Conservation (phyloP, 2,797 vertebrate species). For the Propithecus deckenii region DNA sequence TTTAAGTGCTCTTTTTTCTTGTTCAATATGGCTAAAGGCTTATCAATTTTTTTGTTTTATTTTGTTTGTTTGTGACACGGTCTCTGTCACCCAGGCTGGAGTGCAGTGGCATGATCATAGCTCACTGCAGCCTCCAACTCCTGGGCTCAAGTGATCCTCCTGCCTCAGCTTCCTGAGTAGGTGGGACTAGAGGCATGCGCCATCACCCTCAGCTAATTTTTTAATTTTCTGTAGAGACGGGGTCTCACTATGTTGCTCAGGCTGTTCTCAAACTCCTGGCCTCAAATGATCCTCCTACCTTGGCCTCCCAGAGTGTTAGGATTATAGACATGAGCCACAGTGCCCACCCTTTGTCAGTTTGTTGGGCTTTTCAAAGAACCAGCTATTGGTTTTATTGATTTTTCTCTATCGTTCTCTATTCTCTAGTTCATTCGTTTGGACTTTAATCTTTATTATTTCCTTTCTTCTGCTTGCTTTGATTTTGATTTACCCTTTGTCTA, state of each 20-base stretch:
- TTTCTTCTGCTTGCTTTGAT: not conserved
- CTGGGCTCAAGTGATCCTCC: not conserved
- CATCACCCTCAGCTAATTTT: not conserved
- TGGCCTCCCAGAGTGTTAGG: too few species aligned
- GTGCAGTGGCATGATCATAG: not conserved
- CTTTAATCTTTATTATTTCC: not conserved
- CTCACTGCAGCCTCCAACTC: not conserved
- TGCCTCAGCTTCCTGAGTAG: not conserved
- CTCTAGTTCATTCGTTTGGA: not conserved
- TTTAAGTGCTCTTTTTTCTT: not conserved
- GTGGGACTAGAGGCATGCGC: too few species aligned
- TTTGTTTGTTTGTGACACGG: not conserved
- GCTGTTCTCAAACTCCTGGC: not conserved
- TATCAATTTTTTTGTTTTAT: not conserved
- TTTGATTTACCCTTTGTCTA: not conserved
- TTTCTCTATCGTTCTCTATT: not conserved
- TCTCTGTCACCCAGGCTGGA: not conserved
- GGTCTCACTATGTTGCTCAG: not conserved
- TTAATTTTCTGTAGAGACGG: not conserved
- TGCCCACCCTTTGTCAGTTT: not conserved
- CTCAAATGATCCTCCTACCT: not conserved
- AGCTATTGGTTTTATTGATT: not conserved
- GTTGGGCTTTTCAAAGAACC: not conserved
- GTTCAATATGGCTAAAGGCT: not conserved
- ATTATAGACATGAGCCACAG: not conserved